phyloP scores from a whole-genome alignment of 2,797 vertebrate species.

The Mastacembelus armatus region DNA sequence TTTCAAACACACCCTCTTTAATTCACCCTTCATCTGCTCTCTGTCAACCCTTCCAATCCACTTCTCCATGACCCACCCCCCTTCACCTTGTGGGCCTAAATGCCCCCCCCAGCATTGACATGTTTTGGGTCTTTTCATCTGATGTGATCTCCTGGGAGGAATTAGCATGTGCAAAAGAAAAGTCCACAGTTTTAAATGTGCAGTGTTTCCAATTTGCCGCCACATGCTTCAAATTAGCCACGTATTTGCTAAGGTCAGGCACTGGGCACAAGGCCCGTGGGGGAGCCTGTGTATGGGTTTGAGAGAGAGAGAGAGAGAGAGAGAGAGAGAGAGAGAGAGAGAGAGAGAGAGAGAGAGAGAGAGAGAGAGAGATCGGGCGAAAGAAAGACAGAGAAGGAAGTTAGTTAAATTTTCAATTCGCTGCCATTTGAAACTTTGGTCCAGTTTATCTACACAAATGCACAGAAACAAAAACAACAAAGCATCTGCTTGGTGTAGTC shows the following conservation, averaged over 20 bases:
- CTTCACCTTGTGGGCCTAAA: slow-evolving; percentile 46
- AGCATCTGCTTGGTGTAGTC: slow-evolving; percentile 9
- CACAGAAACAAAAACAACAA: slow-evolving; percentile 50
- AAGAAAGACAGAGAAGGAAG: slow-evolving; percentile 25
- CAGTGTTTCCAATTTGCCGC: slow-evolving; percentile 91
- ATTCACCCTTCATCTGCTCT: slow-evolving; percentile 46
- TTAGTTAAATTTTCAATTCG: slow-evolving; percentile 52
- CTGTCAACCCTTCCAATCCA: slow-evolving; percentile 42
- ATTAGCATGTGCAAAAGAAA: slow-evolving; percentile 91
- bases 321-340: slow-evolving; percentile 11
- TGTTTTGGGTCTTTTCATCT: slow-evolving; percentile 81
- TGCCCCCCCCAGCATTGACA: slow-evolving; percentile 74
- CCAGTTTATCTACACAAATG: slow-evolving; percentile 43
- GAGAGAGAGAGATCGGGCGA: slow-evolving; percentile 14
- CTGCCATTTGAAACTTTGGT: slow-evolving; percentile 33
- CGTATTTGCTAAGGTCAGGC: slow-evolving; percentile 91
- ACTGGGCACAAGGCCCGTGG: slow-evolving; percentile 85
- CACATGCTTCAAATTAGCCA: slow-evolving; percentile 95
- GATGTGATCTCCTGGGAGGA: slow-evolving; percentile 89
- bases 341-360: slow-evolving; percentile 1
- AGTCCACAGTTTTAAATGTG: slow-evolving; percentile 89
- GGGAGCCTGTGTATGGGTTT: slow-evolving; percentile 70
- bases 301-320: slow-evolving; percentile 13
- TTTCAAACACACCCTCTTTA: slow-evolving; percentile 53
- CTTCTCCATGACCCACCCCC: neutral